These are phyloP conservation scores for Mastomys natalensis DNA, from an alignment of 2,113 vertebrate species.

Conservation along the genomic window DNA sequence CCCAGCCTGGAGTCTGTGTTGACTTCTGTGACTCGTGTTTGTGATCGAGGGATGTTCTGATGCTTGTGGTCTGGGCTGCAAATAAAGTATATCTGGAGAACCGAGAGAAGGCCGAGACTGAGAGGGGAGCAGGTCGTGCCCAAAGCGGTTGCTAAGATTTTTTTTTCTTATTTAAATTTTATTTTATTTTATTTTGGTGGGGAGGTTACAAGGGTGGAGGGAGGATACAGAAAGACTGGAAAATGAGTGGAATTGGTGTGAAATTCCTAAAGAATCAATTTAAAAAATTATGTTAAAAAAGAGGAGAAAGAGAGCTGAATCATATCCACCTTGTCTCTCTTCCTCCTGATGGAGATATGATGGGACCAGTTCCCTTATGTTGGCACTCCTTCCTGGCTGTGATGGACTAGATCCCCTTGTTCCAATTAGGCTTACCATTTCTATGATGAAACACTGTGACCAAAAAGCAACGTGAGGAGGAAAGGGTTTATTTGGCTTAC, in stretches of 20 bases:
- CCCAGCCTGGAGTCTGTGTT: neutral
- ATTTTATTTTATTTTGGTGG: neutral
- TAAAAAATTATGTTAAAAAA: neutral
- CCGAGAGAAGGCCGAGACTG: neutral
- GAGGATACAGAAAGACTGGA: neutral
- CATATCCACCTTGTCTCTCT: neutral
- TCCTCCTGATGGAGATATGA: neutral
- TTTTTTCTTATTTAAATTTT: neutral
- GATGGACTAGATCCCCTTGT: neutral
- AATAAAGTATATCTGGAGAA: neutral
- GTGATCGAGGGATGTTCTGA: neutral
- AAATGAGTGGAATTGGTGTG: neutral
- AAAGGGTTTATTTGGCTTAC: neutral
- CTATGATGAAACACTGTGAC: neutral
- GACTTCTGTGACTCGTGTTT: neutral
- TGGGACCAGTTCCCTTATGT: too few relatives aligned
- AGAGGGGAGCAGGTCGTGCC: neutral
- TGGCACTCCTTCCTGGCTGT: too few relatives aligned
- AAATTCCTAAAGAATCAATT: neutral
- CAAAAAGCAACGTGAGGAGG: neutral
- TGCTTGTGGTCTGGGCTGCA: neutral
- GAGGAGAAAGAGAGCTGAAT: neutral
- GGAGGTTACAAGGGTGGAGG: neutral
- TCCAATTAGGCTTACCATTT: too few relatives aligned
- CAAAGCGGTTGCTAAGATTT: neutral